Evolutionary conservation across 2,113 vertebrate genomes (phyloP).

Genomic region (Salvelinus fontinalis): DNA sequence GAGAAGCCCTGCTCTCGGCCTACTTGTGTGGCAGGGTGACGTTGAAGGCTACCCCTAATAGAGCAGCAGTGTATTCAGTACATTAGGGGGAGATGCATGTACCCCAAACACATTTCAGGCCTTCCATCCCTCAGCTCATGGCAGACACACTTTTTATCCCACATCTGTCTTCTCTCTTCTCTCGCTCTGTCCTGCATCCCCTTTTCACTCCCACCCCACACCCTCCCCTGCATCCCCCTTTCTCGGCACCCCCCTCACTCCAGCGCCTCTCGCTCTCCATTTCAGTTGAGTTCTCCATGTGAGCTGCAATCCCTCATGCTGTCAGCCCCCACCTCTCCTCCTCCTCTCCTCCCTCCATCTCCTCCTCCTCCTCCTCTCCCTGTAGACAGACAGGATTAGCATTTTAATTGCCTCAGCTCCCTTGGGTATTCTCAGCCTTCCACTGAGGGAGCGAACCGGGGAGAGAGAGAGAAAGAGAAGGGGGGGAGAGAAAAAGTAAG

Average conservation of each 20-base stretch:
- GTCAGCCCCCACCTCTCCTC: constrained; percentile 71
- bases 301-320: constrained; percentile 84
- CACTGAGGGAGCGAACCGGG: constrained; percentile 74
- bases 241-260: constrained; percentile 62
- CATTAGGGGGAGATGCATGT: constrained; percentile 62
- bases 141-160: constrained; percentile 69
- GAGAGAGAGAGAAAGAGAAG: constrained; percentile 41
- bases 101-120: constrained; percentile 72
- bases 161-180: constrained; percentile 70
- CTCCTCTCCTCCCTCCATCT: constrained; percentile 64
- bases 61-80: constrained; percentile 66
- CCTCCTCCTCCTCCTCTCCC: constrained; percentile 73
- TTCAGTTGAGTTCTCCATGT: constrained; percentile 82
- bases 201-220: constrained; percentile 59
- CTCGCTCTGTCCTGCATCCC: constrained; percentile 69
- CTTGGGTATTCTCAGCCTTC: constrained; percentile 84
- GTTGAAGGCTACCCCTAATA: constrained; percentile 62
- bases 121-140: constrained; percentile 74
- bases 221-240: constrained; percentile 43
- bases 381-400: constrained; percentile 86
- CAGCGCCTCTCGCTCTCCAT: constrained; percentile 73
- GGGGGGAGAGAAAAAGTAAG: constrained; percentile 59
- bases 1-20: neutral
- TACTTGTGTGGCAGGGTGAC: constrained; percentile 40
- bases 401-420: constrained; percentile 87